Evolutionary conservation across 1,140 invertebrate species (phyloP), one percentile per base, ranked within the genome.

Genomic region (Nymphalis io): DNA sequence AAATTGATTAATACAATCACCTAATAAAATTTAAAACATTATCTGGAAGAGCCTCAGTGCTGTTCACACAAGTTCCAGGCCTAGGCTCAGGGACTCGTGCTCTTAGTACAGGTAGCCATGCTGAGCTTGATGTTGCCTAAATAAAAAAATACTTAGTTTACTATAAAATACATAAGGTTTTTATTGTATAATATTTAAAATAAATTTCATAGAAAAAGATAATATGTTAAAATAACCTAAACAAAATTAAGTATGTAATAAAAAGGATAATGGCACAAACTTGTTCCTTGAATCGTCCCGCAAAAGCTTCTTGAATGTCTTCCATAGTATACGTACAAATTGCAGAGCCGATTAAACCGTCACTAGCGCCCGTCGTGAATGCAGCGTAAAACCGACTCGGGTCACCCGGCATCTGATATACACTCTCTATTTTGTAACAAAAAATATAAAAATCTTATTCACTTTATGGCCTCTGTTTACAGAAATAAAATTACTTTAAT

Each of bases 11-110:
- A 12, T 42, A 6, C 13, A 42, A n/a, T 84, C 91, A 93, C 85
- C 97, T 95, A 79, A 98, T 97, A 88, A 98, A 98, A 88, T 97
- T 97, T 53, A 98, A 93, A 33, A 97, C 96, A 48, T 95, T 95
- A 89, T 97, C 94, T 42, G 95, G 95, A 38, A 97, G 87, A 2
- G 94, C 94, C 80, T 95, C 95, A 4, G 96, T 97, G 82, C 96
- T 95, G 85, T 97, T 96, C 74, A 96, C 95, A 90, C 96, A 98
- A 65, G 94, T 94, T 67, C 96, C 96, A 0, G 97, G 97, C 76
- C 97, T 92, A 27, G 97, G 96, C 79, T 95, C 94, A 5, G 97
- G 97, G 23, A 97, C 96, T 75, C 95, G 93, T 20, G 93, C 93
- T 57, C 93, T 93, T 40, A 95, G 84, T 13, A 95, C 94, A 2